Evolutionary conservation across 2,113 vertebrate species (phyloP), one percentile per base, ranked within the genome.

Genomic region (Rousettus leschenaultii): DNA sequence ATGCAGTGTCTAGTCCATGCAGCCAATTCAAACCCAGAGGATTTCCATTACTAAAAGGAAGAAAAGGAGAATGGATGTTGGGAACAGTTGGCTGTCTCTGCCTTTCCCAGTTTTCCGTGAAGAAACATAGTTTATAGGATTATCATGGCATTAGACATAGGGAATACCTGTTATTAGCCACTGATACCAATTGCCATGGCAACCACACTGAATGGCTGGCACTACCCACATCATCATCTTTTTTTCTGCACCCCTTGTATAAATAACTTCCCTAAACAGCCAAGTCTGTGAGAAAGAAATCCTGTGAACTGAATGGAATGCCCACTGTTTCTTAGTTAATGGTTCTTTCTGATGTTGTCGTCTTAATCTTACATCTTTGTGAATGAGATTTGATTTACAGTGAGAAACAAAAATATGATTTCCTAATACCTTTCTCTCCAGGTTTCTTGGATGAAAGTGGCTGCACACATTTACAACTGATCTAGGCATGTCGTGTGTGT

Each of bases 401-500:
- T 9, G 15, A 90, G 53, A 40, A 95, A 45, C 24, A 73, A 30
- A 79, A 57, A 33, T 7, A 13, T 33, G 18, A 77, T 85, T 83
- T 24, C 33, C 33, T 55, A 43, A 63, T 48, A 11, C 11, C 12
- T 28, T 26, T 57, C 74, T 35, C 7, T 26, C 38, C 33, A 48
- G 7, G 55, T 19, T 48, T 33, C 10, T 66, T 38, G 18, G 40
- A 48, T 26, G 43, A 61, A 61, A 51, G 19, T 70, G 26, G n/a
- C 38, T 1, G 19, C 0, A 2, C 1, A 61, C 5, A 8, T 1
- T 11, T 14, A 38, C 4, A 48, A 26, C 57, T 55, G 10, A 45
- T 5, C 55, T 45, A 11, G 57, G 21, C 82, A 65, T 14, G 9
- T 1, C 51, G 38, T 35, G 38, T 35, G 2, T 3, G 5, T 30